phyloP scores from a whole-genome alignment of 2,888 invertebrate genomes.

The Drosophila rubida region DNA sequence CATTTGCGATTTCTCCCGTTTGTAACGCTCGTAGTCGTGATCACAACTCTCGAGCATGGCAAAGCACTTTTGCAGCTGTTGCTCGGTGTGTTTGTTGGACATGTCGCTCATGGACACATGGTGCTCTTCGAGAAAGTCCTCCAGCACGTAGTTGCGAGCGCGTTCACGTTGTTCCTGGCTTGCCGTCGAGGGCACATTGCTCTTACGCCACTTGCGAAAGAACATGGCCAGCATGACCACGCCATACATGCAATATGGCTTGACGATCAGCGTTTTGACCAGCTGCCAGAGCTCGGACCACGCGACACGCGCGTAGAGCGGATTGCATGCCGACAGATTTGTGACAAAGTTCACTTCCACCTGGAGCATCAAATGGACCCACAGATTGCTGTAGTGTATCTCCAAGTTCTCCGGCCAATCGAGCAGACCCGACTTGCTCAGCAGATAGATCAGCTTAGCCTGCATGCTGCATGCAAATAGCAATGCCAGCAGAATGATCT shows the following conservation, averaged over 20 bases:
- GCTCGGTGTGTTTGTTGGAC: slow-evolving; percentile 82
- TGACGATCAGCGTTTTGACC: slow-evolving; percentile 82
- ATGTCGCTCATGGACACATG: slow-evolving; percentile 83
- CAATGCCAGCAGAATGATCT: slow-evolving; percentile 76
- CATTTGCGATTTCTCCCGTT: slow-evolving; percentile 75
- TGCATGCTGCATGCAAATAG: slow-evolving; percentile 80
- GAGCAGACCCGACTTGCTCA: slow-evolving; percentile 77
- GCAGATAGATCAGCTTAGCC: slow-evolving; percentile 76
- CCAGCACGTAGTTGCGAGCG: slow-evolving; percentile 86
- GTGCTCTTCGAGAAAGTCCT: slow-evolving; percentile 85
- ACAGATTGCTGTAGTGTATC: slow-evolving; percentile 79
- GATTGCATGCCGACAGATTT: slow-evolving; percentile 82
- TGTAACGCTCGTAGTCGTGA: slow-evolving; percentile 83
- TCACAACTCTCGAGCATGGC: slow-evolving; percentile 81
- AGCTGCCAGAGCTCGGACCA: slow-evolving; percentile 82
- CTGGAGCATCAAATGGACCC: slow-evolving; percentile 83
- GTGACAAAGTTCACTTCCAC: slow-evolving; percentile 81
- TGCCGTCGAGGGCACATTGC: slow-evolving; percentile 62
- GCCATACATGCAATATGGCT: slow-evolving; percentile 84
- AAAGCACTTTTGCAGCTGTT: slow-evolving; percentile 79
- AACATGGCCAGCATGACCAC: slow-evolving; percentile 84
- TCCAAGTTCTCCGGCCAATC: slow-evolving; percentile 76
- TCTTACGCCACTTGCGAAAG: slow-evolving; percentile 82
- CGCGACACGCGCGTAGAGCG: slow-evolving; percentile 78
- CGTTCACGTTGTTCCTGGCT: slow-evolving; percentile 83